Evolutionary conservation across 2,113 vertebrate genomes (phyloP).

Genomic region (Varanus komodoensis): DNA sequence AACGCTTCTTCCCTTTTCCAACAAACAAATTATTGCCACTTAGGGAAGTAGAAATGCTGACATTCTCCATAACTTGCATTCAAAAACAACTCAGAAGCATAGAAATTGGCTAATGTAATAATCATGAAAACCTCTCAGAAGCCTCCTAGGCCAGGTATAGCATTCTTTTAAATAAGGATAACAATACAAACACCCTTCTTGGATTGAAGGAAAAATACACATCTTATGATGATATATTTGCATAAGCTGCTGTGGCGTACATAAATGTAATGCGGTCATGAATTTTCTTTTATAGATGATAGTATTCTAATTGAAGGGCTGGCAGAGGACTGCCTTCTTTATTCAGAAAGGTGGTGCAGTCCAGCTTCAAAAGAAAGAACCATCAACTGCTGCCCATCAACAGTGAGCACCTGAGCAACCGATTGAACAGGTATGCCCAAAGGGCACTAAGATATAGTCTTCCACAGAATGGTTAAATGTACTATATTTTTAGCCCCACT

Average conservation of each 20-base stretch:
- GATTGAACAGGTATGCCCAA: too few species aligned
- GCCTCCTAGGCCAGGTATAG: not conserved
- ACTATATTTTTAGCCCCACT: too few species aligned
- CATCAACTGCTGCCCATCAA: too few species aligned
- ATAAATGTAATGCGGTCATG: not conserved
- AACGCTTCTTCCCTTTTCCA: constrained; percentile 59
- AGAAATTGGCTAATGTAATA: constrained; percentile 64
- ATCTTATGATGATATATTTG: not conserved
- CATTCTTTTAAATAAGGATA: constrained; percentile 3
- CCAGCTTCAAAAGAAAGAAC: too few species aligned
- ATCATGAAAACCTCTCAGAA: not conserved
- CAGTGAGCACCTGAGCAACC: too few species aligned
- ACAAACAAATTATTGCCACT: constrained; percentile 67
- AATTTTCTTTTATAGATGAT: not conserved
- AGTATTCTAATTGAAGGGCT: not conserved
- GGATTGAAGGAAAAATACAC: not conserved
- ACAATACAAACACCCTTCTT: not conserved
- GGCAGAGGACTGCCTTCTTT: not conserved
- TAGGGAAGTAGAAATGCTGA: constrained; percentile 59
- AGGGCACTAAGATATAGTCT: too few species aligned
- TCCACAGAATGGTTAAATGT: too few species aligned
- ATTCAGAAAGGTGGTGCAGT: too few species aligned
- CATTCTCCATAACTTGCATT: constrained; percentile 59
- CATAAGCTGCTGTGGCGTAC: not conserved
- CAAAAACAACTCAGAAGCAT: constrained; percentile 55